These are phyloP conservation scores for Antechinus flavipes DNA, from an alignment of 2,113 vertebrate species.

Conservation along the genomic window DNA sequence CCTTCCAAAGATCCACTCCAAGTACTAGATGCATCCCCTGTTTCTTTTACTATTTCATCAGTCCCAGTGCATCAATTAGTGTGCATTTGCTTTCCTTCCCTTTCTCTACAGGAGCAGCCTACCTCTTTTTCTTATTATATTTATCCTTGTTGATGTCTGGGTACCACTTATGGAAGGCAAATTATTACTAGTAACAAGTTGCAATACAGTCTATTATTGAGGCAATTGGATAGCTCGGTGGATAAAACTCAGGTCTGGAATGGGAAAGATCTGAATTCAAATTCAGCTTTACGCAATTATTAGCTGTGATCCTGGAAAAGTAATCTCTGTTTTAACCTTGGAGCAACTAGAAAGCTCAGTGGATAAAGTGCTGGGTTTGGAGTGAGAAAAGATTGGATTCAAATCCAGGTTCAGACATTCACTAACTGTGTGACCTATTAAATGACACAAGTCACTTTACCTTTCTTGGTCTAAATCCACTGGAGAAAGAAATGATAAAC, in stretches of 20 bases:
- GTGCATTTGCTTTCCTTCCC: not conserved
- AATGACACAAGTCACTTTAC: not conserved
- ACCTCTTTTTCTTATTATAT: not conserved
- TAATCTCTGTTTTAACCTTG: too few relatives aligned
- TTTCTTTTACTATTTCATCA: not conserved
- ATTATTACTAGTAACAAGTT: not conserved
- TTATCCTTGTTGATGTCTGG: not conserved
- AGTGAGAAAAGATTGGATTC: not conserved
- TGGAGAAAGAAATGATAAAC: not conserved
- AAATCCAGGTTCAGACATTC: not conserved
- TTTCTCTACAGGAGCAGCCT: not conserved
- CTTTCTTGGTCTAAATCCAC: not conserved
- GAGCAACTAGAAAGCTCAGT: too few relatives aligned
- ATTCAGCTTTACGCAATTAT: too few relatives aligned
- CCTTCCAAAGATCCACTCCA: not conserved
- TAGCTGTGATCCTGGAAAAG: too few relatives aligned
- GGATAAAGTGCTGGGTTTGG: too few relatives aligned
- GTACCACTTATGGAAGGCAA: not conserved
- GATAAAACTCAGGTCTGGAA: not conserved
- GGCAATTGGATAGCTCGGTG: not conserved
- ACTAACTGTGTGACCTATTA: not conserved
- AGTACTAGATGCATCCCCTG: not conserved
- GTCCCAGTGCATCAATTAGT: not conserved
- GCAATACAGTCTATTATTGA: not conserved
- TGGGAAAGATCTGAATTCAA: not conserved